These are phyloP conservation scores for Thaumetopoea pityocampa DNA, from an alignment of 1,140 invertebrate genomes.

Conservation along the genomic window DNA sequence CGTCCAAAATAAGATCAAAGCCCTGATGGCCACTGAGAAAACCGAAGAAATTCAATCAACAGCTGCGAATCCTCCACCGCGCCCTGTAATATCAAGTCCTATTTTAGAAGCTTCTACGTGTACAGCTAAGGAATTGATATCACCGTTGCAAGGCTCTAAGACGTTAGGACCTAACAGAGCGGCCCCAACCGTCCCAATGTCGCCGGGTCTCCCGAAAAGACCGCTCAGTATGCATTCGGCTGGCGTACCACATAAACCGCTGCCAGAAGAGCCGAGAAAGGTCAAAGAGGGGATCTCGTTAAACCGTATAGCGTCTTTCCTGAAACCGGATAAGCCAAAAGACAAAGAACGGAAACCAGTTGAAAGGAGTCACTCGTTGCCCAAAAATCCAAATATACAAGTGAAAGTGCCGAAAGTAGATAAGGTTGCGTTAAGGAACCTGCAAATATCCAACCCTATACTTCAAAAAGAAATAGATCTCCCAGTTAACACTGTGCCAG, in stretches of 20 bases:
- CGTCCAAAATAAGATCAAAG: conserved; percentile 64
- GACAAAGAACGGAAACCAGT: conserved; percentile 76
- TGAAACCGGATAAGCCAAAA: conserved; percentile 79
- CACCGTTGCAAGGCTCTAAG: conserved; percentile 70
- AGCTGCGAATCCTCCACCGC: conserved; percentile 67
- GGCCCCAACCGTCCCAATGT: conserved; percentile 74
- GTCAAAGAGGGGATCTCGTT: conserved; percentile 78
- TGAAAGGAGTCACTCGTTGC: conserved; percentile 77
- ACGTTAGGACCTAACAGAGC: conserved; percentile 75
- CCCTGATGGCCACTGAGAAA: conserved; percentile 72
- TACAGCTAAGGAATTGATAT: conserved; percentile 83
- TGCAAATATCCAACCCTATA: conserved; percentile 90
- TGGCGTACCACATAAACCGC: conserved; percentile 54
- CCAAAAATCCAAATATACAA: conserved; percentile 77
- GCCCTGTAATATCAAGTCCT: conserved; percentile 87
- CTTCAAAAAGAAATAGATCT: conserved; percentile 81
- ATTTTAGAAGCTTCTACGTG: conserved; percentile 87
- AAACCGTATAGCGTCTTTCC: conserved; percentile 85
- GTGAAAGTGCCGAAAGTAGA: conserved; percentile 80
- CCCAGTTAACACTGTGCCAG: conserved; percentile 75
- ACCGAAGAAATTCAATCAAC: conserved; percentile 34
- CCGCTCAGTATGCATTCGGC: conserved; percentile 75
- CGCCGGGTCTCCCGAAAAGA: conserved; percentile 56
- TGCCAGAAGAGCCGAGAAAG: conserved; percentile 72
- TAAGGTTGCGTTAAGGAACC: conserved; percentile 81